phyloP scores from a whole-genome alignment of 2,888 invertebrate genomes.

The Brenthis ino region DNA sequence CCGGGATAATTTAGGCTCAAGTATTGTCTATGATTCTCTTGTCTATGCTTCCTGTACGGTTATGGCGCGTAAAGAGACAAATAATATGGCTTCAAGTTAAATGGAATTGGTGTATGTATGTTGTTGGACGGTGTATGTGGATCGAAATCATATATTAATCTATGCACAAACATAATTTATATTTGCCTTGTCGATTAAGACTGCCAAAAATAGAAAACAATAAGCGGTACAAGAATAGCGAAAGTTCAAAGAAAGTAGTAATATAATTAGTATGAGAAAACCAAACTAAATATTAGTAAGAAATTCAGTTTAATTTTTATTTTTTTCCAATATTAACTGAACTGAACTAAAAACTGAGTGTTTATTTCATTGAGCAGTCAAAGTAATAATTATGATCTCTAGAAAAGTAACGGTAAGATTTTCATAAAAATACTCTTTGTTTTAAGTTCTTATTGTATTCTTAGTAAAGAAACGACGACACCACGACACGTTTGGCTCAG shows the following conservation, averaged over 20 bases:
- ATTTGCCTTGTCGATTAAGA: background rate
- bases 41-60: conserved; percentile 61
- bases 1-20: conserved; percentile 47
- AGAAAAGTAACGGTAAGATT: background rate
- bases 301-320: too few relatives aligned
- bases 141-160: conserved; percentile 2
- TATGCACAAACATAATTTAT: background rate
- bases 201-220: background rate
- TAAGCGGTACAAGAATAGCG: conserved; percentile 2
- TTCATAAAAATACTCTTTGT: background rate
- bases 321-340: too few relatives aligned
- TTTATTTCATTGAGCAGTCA: too few relatives aligned
- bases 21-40: conserved; percentile 60
- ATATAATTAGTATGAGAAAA: background rate
- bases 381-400: too few relatives aligned
- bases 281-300: too few relatives aligned
- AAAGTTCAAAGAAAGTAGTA: conserved; percentile 2
- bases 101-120: background rate
- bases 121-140: background rate
- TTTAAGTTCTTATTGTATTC: background rate
- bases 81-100: conserved; percentile 24
- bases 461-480: too few relatives aligned
- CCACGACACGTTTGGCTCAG: too few relatives aligned
- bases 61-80: conserved; percentile 36
- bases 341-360: too few relatives aligned